A percentile compares a stretch with the other conserved stretches of the same genome.
Evolutionary conservation across 2,113 vertebrate species (phyloP).

Genomic region (Paratilapia polleni): DNA sequence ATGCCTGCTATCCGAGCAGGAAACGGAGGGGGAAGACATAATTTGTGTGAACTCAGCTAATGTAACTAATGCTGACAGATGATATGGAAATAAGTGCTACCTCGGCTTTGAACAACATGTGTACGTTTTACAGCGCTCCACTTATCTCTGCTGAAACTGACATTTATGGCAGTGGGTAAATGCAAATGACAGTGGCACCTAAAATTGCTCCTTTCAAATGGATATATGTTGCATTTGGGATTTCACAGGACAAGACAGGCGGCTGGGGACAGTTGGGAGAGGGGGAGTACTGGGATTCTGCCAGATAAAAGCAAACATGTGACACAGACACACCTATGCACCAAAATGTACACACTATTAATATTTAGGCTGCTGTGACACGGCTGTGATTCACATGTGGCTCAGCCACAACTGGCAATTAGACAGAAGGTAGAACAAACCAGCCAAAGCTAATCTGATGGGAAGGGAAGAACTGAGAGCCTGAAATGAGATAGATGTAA

Average conservation of each 20-base stretch:
- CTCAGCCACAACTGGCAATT: slow-evolving; percentile 65
- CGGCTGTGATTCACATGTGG: slow-evolving; percentile 58
- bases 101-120: slow-evolving; percentile 39
- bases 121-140: slow-evolving; percentile 11
- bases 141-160: slow-evolving; percentile 37
- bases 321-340: slow-evolving; percentile 39
- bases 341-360: slow-evolving; percentile 51
- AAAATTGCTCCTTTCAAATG: slow-evolving; percentile 41
- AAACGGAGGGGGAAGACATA: neutral
- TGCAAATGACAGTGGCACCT: slow-evolving; percentile 28
- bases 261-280: neutral
- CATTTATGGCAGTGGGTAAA: slow-evolving; percentile 30
- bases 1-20: neutral
- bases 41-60: slow-evolving; percentile 41
- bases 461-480: slow-evolving; percentile 35
- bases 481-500: slow-evolving; percentile 44
- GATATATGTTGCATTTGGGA: slow-evolving; percentile 34
- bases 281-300: slow-evolving; percentile 37
- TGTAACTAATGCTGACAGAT: slow-evolving; percentile 60
- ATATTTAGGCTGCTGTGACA: slow-evolving; percentile 61
- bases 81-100: slow-evolving; percentile 42
- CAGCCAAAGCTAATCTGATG: slow-evolving; percentile 64
- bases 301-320: slow-evolving; percentile 58
- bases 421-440: slow-evolving; percentile 47
- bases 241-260: slow-evolving; percentile 55